A percentile compares a stretch with the other conserved stretches of the same genome.
These are phyloP conservation scores for Monochamus saltuarius DNA, from an alignment of 1,140 invertebrate genomes.

Conservation along the genomic window DNA sequence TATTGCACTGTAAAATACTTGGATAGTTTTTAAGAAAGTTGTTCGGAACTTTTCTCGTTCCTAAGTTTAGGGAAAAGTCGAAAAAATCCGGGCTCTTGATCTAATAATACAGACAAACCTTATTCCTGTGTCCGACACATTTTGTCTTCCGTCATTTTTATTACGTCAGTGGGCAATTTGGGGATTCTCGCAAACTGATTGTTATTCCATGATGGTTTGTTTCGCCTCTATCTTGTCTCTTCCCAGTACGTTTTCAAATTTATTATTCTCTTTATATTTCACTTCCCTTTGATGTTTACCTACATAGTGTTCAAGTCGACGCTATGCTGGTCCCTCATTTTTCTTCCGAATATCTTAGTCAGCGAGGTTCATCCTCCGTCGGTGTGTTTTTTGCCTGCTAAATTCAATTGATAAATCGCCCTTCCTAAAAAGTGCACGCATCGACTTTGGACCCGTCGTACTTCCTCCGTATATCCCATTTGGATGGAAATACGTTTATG, in stretches of 20 bases:
- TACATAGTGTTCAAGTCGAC: slow-evolving; percentile 22
- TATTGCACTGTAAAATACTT: slow-evolving; percentile 19
- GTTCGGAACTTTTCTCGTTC: slow-evolving; percentile 26
- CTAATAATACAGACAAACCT: slow-evolving; percentile 39
- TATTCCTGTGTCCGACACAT: slow-evolving; percentile 34
- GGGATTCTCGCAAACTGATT: slow-evolving; percentile 33
- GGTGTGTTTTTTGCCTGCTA: slow-evolving; percentile 13
- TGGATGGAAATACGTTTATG: too few relatives aligned
- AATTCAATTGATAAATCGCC: slow-evolving; percentile 23
- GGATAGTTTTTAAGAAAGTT: slow-evolving; percentile 26
- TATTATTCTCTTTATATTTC: slow-evolving; percentile 42
- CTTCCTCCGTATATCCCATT: too few relatives aligned
- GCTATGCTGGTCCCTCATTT: slow-evolving; percentile 19
- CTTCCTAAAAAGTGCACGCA: slow-evolving; percentile 1
- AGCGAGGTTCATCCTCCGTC: slow-evolving; percentile 15
- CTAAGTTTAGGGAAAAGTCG: slow-evolving; percentile 25
- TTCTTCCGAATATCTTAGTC: slow-evolving; percentile 27
- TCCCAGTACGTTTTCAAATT: slow-evolving; percentile 32
- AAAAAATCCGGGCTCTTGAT: slow-evolving; percentile 25
- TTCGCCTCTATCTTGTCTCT: slow-evolving; percentile 32
- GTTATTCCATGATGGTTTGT: slow-evolving; percentile 37
- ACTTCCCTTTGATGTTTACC: slow-evolving; percentile 37
- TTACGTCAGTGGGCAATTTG: slow-evolving; percentile 31
- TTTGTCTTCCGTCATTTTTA: slow-evolving; percentile 41
- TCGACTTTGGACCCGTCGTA: background rate